Evolutionary conservation across 2,888 invertebrate genomes (phyloP).

Genomic region (Brenthis ino): DNA sequence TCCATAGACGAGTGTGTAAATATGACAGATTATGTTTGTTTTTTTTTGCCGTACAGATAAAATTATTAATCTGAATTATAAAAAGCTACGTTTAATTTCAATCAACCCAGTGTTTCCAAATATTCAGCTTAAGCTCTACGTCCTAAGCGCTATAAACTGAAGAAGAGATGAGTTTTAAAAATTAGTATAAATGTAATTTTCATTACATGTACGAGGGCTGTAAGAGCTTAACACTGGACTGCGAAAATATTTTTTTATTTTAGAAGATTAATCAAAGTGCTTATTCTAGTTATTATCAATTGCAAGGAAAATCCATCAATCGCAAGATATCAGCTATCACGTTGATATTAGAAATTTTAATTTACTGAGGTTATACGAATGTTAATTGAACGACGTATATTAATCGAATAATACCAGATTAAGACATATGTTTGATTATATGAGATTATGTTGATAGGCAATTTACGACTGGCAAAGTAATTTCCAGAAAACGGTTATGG

Average conservation of each 20-base stretch:
- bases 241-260: neutral
- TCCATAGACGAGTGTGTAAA: too few relatives aligned
- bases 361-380: constrained; percentile 13
- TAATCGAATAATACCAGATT: constrained; percentile 1
- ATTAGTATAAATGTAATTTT: too few relatives aligned
- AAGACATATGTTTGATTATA: neutral
- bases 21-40: too few relatives aligned
- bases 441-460: constrained; percentile 12
- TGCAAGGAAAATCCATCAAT: constrained; percentile 1
- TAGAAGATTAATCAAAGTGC: neutral
- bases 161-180: too few relatives aligned
- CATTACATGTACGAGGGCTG: too few relatives aligned
- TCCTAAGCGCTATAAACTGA: too few relatives aligned
- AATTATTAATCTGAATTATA: too few relatives aligned
- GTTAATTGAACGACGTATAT: constrained; percentile 2
- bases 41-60: too few relatives aligned
- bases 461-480: constrained; percentile 22
- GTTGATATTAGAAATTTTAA: constrained; percentile 10
- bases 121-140: too few relatives aligned
- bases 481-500: constrained; percentile 21
- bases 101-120: too few relatives aligned
- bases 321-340: constrained; percentile 13
- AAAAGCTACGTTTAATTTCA: too few relatives aligned
- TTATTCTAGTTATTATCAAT: constrained; percentile 3
- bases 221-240: too few relatives aligned